A percentile compares a stretch with the other conserved stretches of the same genome.
Evolutionary conservation across 2,888 invertebrate genomes (phyloP).

Genomic region (Cheilosia soror): DNA sequence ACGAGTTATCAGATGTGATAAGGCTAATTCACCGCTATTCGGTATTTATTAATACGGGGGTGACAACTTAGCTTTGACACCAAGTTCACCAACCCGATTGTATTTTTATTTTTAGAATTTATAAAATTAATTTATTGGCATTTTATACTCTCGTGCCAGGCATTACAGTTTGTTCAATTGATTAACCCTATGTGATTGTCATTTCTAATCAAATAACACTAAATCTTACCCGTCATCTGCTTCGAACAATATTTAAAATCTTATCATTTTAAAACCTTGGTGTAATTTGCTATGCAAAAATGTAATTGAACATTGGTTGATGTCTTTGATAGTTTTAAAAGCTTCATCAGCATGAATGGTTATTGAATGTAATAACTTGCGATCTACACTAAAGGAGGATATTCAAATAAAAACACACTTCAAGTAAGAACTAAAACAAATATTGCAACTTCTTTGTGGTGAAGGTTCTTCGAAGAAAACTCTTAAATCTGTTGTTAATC

Average conservation of each 20-base stretch:
- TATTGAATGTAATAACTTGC: conserved; percentile 35
- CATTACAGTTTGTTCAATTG: no score
- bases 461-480: conserved; percentile 31
- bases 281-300: conserved; percentile 15
- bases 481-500: neutral
- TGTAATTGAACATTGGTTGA: conserved; percentile 52
- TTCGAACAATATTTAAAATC: neutral
- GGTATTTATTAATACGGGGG: no score
- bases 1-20: no score
- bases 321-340: conserved; percentile 69
- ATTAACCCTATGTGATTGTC: neutral
- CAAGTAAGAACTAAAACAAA: conserved; percentile 55
- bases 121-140: no score
- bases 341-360: conserved; percentile 70
- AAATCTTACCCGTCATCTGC: neutral
- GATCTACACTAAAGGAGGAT: conserved; percentile 44
- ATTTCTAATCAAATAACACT: neutral
- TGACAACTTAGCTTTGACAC: no score
- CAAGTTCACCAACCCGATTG: no score
- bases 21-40: no score
- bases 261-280: neutral
- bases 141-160: no score
- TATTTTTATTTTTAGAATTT: no score
- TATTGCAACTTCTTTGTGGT: conserved; percentile 31
- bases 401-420: conserved; percentile 7